Percentiles rank a stretch among this genome's conserved stretches.
Conservation (phyloP, 2,888 invertebrate genomes). For the Eristalis pertinax region DNA sequence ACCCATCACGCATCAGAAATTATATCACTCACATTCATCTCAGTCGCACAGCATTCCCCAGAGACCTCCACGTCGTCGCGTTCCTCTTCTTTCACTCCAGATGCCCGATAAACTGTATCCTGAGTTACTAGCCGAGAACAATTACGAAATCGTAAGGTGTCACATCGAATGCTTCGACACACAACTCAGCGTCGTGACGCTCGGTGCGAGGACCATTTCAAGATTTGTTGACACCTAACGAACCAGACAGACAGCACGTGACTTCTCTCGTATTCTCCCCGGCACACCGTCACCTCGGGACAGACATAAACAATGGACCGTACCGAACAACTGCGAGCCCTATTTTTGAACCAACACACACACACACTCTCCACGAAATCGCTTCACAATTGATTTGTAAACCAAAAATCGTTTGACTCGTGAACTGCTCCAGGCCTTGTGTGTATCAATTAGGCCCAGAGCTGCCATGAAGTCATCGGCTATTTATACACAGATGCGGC, state of each 20-base stretch:
- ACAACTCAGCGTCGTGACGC: slow-evolving; percentile 18
- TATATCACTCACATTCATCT: neutral
- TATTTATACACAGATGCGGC: neutral
- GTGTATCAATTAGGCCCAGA: neutral
- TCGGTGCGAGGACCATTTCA: neutral
- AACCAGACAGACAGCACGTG: slow-evolving; percentile 22
- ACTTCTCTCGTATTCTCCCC: slow-evolving; percentile 17
- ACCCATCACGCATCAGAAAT: neutral
- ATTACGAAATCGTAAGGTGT: slow-evolving; percentile 25
- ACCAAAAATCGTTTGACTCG: neutral
- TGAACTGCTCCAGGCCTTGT: slow-evolving; percentile 10
- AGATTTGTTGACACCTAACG: slow-evolving; percentile 14
- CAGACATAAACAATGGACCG: slow-evolving; percentile 22
- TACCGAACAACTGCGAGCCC: neutral
- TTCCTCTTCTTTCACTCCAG: neutral
- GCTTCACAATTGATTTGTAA: neutral
- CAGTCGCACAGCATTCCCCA: neutral
- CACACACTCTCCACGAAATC: too few relatives aligned
- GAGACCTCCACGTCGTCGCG: neutral
- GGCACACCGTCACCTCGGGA: slow-evolving; percentile 5
- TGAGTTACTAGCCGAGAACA: slow-evolving; percentile 9
- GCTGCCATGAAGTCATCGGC: neutral
- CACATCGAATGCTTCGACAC: slow-evolving; percentile 10
- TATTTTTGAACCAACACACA: neutral
- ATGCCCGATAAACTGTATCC: slow-evolving; percentile 8